Base-by-base conservation (phyloP, 2,888 invertebrate species). In the Acleris laterana region DNA sequence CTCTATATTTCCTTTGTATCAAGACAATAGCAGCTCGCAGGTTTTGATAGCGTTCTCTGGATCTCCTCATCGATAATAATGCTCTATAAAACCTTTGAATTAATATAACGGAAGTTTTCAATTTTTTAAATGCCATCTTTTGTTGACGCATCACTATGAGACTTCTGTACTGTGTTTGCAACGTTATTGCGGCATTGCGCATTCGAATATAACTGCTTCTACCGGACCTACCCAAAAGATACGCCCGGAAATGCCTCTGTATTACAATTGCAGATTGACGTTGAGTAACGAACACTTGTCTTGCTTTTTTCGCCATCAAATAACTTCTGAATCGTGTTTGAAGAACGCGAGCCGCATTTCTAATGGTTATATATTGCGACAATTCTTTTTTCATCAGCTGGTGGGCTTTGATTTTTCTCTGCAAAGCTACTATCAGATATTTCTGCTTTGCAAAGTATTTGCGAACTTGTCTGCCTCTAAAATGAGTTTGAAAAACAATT, bases 311-410 rank as follows among this genome's bases (percentile, higher is more conserved):
- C 80, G 84, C 88, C 1, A 72, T 56, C 50, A 81, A 70, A 68
- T 80, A 84, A 0, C 93, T 87, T 69, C 91, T 91, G 72, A 92
- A 87, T 69, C 86, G 83, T 0, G 74, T 84, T 77, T 95, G 95
- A 56, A 96, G 79, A 11, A 79, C 76, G 2, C 90, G 72, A 0
- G 83, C 77, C 5, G 93, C 85, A 9, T 84, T 77, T 63, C 86
- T 91, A 16, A 88, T 70, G 28, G 77, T 69, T 1, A 90, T 62
- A 72, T 86, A 95, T 1, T 79, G 63, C 2, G 75, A 63, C 58
- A 90, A 88, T 19, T 87, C 79, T 55, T 74, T 74, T 57, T 80
- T 84, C 81, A 92, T 92, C 25, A 83, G 59, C 50, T 80, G 82
- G 7, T 82, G 79, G 1, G 93, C 93, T 72, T 93, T 90, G 74